These are phyloP conservation scores for Meta bourneti DNA, from an alignment of 2,888 invertebrate species.

Conservation along the genomic window DNA sequence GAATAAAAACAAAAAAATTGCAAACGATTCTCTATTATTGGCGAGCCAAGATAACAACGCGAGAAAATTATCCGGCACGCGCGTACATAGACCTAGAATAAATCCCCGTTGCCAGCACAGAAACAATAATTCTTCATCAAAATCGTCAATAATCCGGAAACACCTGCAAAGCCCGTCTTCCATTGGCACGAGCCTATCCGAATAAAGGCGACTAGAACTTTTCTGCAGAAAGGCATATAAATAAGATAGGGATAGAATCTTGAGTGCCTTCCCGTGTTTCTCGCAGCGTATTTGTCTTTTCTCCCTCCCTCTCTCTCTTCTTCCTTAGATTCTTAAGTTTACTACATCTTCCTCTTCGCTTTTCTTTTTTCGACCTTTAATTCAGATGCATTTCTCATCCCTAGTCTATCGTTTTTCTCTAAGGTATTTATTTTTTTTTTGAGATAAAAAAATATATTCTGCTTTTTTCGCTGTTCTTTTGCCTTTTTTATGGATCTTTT, in stretches of 20 bases:
- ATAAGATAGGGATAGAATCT: conserved; percentile 25
- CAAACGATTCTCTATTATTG: too few species aligned
- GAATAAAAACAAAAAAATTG: too few species aligned
- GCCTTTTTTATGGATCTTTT: not conserved
- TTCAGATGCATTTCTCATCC: conserved; percentile 35
- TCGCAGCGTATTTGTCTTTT: conserved; percentile 36
- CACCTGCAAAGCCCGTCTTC: not conserved
- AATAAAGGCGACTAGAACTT: not conserved
- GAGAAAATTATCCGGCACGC: not conserved
- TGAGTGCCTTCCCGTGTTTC: conserved; percentile 60
- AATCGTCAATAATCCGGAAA: not conserved
- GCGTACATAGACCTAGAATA: not conserved
- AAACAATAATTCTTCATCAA: not conserved
- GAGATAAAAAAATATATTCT: not conserved
- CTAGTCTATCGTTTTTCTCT: not conserved
- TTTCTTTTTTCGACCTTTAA: conserved; percentile 6
- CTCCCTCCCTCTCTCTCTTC: not conserved
- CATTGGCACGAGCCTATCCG: too few species aligned
- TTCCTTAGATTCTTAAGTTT: not conserved
- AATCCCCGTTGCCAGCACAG: not conserved
- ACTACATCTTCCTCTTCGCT: not conserved
- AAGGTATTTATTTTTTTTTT: not conserved
- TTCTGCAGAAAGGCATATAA: conserved; percentile 25
- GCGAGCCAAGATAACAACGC: not conserved
- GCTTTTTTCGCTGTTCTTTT: not conserved